phyloP scores from a whole-genome alignment of 1,140 invertebrate genomes.

The Leptinotarsa lineolata region DNA sequence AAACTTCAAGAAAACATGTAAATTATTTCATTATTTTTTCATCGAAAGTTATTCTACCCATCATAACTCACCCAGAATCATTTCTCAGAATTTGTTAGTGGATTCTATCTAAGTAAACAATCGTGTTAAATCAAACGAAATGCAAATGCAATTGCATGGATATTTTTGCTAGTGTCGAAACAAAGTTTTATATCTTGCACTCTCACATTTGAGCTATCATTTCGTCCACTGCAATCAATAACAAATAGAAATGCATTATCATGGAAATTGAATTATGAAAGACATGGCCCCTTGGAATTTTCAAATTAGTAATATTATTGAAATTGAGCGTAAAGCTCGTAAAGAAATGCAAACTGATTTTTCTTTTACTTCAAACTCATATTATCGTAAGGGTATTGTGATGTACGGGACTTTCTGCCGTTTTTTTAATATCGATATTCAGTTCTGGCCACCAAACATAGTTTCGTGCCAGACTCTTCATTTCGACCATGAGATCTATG shows the following conservation, averaged over 20 bases:
- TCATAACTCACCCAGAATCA: background rate
- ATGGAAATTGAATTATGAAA: background rate
- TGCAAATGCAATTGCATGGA: background rate
- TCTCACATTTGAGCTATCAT: background rate
- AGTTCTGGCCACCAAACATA: no score
- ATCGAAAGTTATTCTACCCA: no score
- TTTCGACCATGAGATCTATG: no score
- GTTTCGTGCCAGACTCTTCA: no score
- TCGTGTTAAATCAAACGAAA: background rate
- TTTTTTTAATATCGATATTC: no score
- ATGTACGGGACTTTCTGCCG: no score
- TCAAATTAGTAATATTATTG: background rate
- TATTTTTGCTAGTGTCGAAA: background rate
- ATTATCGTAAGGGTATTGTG: background rate
- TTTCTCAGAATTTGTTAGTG: background rate
- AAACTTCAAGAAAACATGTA: background rate
- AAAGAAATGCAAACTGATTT: background rate
- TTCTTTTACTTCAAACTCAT: background rate
- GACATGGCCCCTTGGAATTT: background rate
- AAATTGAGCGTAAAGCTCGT: background rate
- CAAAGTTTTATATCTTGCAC: background rate
- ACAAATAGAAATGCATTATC: background rate
- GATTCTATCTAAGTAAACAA: background rate
- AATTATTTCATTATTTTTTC: background rate
- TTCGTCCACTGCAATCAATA: background rate